Percentiles rank a stretch among this genome's conserved stretches.
Conservation (phyloP, 2,797 vertebrate species). For the Anas capensis region DNA sequence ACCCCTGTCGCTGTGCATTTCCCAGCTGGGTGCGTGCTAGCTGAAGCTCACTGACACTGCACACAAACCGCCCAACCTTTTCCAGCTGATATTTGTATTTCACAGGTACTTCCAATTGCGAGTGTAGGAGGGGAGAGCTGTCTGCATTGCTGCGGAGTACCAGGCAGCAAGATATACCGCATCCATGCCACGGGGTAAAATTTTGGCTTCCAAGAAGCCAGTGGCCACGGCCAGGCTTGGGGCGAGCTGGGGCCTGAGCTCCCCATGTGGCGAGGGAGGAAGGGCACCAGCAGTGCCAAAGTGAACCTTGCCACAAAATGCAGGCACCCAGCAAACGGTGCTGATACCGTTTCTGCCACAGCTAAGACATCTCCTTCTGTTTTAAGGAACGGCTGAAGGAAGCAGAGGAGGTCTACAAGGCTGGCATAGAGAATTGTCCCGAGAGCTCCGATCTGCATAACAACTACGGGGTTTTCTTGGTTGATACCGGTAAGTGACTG, state of each 20-base stretch:
- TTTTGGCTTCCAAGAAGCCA: neutral
- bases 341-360: neutral
- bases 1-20: neutral
- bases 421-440: slow-evolving; percentile 91
- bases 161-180: accelerated
- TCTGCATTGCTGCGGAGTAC: neutral
- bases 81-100: neutral
- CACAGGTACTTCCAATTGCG: neutral
- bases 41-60: neutral
- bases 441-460: slow-evolving; percentile 96
- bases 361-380: slow-evolving; percentile 17
- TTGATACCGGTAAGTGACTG: slow-evolving; percentile 89
- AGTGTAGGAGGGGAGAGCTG: neutral
- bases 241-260: accelerated
- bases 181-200: neutral
- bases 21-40: neutral
- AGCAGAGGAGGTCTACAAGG: slow-evolving; percentile 89
- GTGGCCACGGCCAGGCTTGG: neutral
- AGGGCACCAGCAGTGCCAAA: neutral
- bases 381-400: slow-evolving; percentile 87
- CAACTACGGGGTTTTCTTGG: slow-evolving; percentile 96
- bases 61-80: neutral
- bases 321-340: neutral
- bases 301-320: neutral
- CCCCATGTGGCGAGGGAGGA: accelerated